Percentiles rank a stretch among this genome's conserved stretches.
phyloP scores from a whole-genome alignment of 2,797 vertebrate genomes.

The Argyrosomus regius region DNA sequence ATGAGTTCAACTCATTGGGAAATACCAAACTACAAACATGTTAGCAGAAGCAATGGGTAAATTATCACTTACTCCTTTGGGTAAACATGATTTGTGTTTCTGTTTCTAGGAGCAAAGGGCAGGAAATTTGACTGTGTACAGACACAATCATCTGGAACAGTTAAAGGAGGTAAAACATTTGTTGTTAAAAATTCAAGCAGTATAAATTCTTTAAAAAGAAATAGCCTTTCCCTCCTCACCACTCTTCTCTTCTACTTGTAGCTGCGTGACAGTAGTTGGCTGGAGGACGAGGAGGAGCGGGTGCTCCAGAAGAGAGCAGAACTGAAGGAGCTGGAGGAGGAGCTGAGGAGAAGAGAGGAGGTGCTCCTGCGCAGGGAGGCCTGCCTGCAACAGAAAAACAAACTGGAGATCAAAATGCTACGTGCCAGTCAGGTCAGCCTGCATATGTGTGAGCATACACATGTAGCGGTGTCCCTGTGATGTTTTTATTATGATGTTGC shows the following conservation, averaged over 20 bases:
- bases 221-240: not conserved
- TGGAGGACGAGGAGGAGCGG: slow-evolving; percentile 91
- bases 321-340: slow-evolving; percentile 88
- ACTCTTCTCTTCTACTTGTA: slow-evolving; percentile 3
- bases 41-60: not conserved
- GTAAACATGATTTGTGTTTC: slow-evolving; percentile 11
- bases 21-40: not conserved
- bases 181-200: not conserved
- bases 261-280: slow-evolving; percentile 79
- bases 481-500: not conserved
- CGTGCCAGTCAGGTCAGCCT: slow-evolving; percentile 89
- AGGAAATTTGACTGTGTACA: slow-evolving; percentile 19
- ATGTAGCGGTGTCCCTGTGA: not conserved
- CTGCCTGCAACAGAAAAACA: slow-evolving; percentile 87
- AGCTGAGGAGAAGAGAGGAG: slow-evolving; percentile 89
- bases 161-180: slow-evolving; percentile 53
- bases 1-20: not conserved
- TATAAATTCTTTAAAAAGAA: not conserved
- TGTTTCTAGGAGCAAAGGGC: slow-evolving; percentile 72
- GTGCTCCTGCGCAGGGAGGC: slow-evolving; percentile 87
- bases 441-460: not conserved
- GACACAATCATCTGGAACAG: slow-evolving; percentile 24
- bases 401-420: slow-evolving; percentile 89
- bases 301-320: slow-evolving; percentile 88
- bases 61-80: not conserved